Evolutionary conservation across 2,113 vertebrate species (phyloP).

Genomic region (Abramis brama): DNA sequence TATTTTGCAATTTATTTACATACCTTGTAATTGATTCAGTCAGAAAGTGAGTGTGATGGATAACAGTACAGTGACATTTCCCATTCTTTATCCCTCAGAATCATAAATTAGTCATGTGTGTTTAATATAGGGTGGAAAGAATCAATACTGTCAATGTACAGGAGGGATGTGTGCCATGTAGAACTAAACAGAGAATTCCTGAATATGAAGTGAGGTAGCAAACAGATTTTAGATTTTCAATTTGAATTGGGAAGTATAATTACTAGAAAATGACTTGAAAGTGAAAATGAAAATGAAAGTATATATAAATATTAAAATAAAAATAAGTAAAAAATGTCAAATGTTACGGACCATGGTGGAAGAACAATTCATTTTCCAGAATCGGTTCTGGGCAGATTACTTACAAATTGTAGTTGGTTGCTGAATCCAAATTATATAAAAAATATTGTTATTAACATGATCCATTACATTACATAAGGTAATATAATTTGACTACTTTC

Average conservation of each 20-base stretch:
- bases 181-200: not conserved
- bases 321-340: no score
- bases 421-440: no score
- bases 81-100: not conserved
- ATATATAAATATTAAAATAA: no score
- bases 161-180: not conserved
- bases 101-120: constrained; percentile 26
- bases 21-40: not conserved
- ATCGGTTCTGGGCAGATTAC: no score
- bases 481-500: no score
- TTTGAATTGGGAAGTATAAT: not conserved
- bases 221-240: not conserved
- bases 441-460: no score
- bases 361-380: no score
- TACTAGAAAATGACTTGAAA: no score
- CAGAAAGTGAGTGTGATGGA: not conserved
- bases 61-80: not conserved
- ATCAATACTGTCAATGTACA: constrained; percentile 44
- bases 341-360: no score
- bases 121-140: not conserved
- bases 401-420: no score
- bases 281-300: no score
- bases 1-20: not conserved
- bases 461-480: no score
- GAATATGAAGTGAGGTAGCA: not conserved